Base-by-base conservation (phyloP, 2,888 invertebrate genomes). In the Dioctria rufipes region DNA sequence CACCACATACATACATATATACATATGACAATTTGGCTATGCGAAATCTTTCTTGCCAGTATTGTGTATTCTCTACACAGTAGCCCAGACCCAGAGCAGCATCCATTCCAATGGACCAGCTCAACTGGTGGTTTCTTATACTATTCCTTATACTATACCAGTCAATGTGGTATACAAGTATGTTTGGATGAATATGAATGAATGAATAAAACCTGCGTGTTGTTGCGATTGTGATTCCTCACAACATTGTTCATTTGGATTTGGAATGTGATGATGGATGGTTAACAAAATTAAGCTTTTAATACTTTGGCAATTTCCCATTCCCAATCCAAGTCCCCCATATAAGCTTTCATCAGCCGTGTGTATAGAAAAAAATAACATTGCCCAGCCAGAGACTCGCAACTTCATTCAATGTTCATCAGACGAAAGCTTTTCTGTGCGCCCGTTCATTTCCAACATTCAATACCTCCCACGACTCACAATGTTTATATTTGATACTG, bases 71-170 rank as follows among this genome's bases (percentile, higher is more conserved):
- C 51, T 51, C 25, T 25, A 25, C 25, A 25, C 25, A 25, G 9
- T 25, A 40, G 61, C 13, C 37, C 13, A 25, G 73, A 60, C n/a
- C 49, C 49, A 25, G 73, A 60, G 42, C 73, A 73, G 73, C 60
- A 73, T 54, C 73, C 54, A 4, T 6, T 54, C 43, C 43, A 39
- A 40, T 42, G 54, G 61, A 61, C 61, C 61, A 61, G 39, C 37
- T 42, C 60, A 73, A 42, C 42, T 40, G 54, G 13, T 13, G 42
- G 9, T n/a, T 40, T 4, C 25, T 9, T 25, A 25, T 25, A 25
- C 25, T 25, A 25, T 25, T 25, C 25, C 25, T 25, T 25, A 25
- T 25, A 25, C 25, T 25, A 25, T 25, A 25, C 25, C 25, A 25
- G 25, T 25, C 25, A 25, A 25, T 25, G 25, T 25, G 25, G 25